These are phyloP conservation scores for Petrosia ficiformis DNA, from an alignment of 37 sponge, comb jelly and placozoan genomes.

Conservation along the genomic window DNA sequence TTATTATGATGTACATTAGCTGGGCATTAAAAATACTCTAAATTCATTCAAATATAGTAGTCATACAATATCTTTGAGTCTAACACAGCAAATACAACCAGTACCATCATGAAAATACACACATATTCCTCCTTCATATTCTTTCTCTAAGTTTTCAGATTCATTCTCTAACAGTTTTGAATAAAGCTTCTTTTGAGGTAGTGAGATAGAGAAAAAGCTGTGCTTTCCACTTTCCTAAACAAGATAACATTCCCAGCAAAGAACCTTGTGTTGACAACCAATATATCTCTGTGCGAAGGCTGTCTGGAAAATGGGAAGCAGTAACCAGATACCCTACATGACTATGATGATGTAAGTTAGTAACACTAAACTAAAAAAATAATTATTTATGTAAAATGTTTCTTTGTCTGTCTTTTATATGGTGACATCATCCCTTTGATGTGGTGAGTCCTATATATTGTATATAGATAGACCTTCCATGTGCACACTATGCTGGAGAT, in stretches of 20 bases:
- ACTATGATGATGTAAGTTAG: too few relatives aligned
- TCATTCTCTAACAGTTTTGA: too few relatives aligned
- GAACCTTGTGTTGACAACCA: slow-evolving; percentile 33
- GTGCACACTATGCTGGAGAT: too few relatives aligned
- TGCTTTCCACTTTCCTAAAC: slow-evolving; percentile 26
- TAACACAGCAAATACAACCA: slow-evolving; percentile 43
- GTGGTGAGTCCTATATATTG: too few relatives aligned
- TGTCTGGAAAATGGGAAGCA: slow-evolving; percentile 21
- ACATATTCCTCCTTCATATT: slow-evolving; percentile 28
- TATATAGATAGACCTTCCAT: too few relatives aligned
- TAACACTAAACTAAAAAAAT: too few relatives aligned
- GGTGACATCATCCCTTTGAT: too few relatives aligned
- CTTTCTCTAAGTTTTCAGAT: background rate
- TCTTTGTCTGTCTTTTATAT: too few relatives aligned
- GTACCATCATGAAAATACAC: slow-evolving; percentile 55
- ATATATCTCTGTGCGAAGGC: slow-evolving; percentile 48
- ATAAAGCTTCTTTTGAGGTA: background rate
- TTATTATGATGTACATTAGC: too few relatives aligned
- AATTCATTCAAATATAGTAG: too few relatives aligned
- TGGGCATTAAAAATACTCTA: too few relatives aligned
- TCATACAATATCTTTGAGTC: background rate
- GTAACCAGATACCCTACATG: slow-evolving; percentile 32
- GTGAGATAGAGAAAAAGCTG: slow-evolving; percentile 31
- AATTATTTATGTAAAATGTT: too few relatives aligned
- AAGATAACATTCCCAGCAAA: slow-evolving; percentile 44